These are phyloP conservation scores for Synchiropus splendidus DNA, from an alignment of 2,113 vertebrate genomes.

Conservation along the genomic window DNA sequence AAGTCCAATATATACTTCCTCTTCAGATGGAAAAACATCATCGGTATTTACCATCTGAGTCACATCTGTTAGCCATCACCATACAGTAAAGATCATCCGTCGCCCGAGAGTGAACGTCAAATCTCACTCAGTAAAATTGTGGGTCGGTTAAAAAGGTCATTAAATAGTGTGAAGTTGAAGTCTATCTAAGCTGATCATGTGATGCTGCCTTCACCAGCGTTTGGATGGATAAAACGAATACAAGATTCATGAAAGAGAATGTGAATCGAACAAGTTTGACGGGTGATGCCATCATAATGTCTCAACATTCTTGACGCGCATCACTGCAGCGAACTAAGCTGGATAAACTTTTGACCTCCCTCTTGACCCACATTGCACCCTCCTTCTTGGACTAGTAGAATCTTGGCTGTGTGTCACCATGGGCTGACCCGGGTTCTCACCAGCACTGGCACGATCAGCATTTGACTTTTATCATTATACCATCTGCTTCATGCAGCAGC, in stretches of 20 bases:
- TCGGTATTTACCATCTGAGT: conserved; percentile 4
- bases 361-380: conserved; percentile 2
- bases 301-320: neutral
- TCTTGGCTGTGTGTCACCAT: conserved; percentile 11
- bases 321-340: conserved; percentile 8
- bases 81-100: conserved; percentile 20
- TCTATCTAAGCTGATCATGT: conserved; percentile 11
- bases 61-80: conserved; percentile 9
- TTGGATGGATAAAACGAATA: neutral
- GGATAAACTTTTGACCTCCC: conserved; percentile 14
- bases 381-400: neutral
- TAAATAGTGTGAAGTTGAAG: conserved; percentile 1
- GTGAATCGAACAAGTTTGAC: too few relatives aligned
- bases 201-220: conserved; percentile 11
- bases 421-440: conserved; percentile 27
- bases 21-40: conserved; percentile 11
- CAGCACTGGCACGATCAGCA: conserved; percentile 9
- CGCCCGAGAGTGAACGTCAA: conserved; percentile 1
- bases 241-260: too few relatives aligned
- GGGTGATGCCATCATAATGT: too few relatives aligned
- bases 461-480: conserved; percentile 32
- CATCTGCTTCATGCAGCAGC: conserved; percentile 32
- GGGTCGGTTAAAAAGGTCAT: conserved; percentile 18
- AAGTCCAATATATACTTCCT: conserved; percentile 5
- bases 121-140: conserved; percentile 16